Conservation (phyloP, 2,888 invertebrate species). For the Drosophila birchii region DNA sequence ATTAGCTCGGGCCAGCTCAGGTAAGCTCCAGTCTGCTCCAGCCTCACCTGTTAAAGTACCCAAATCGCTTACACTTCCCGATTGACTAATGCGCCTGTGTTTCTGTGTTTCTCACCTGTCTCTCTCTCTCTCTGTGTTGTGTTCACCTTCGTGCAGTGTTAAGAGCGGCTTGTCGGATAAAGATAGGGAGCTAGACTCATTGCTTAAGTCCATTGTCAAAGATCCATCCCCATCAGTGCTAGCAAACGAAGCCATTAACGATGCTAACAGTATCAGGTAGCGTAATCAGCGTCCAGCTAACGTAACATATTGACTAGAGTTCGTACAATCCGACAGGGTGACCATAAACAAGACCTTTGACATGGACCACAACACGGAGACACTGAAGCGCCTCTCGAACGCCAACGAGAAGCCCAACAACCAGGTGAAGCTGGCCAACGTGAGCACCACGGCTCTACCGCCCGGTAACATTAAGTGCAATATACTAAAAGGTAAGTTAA, state of each 20-base stretch:
- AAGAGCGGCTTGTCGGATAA: slow-evolving; percentile 86
- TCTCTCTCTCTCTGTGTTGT: slow-evolving; percentile 55
- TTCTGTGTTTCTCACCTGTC: slow-evolving; percentile 64
- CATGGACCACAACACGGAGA: slow-evolving; percentile 87
- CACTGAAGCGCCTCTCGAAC: slow-evolving; percentile 88
- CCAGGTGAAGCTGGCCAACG: slow-evolving; percentile 88
- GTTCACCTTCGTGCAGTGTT: slow-evolving; percentile 81
- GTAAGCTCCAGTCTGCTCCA: slow-evolving; percentile 67
- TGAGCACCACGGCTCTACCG: slow-evolving; percentile 89
- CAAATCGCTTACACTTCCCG: slow-evolving; percentile 18
- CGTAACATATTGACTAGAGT: slow-evolving; percentile 18
- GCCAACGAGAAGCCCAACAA: slow-evolving; percentile 89
- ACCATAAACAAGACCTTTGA: slow-evolving; percentile 85
- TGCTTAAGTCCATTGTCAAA: slow-evolving; percentile 91
- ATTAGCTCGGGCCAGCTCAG: slow-evolving; percentile 84
- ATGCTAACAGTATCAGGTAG: slow-evolving; percentile 86
- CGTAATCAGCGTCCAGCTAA: slow-evolving; percentile 52
- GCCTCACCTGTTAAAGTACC: slow-evolving; percentile 12
- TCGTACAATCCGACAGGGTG: slow-evolving; percentile 76
- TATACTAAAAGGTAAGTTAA: slow-evolving; percentile 92
- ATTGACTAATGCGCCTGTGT: slow-evolving; percentile 64
- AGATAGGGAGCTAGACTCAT: slow-evolving; percentile 89
- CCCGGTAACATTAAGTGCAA: slow-evolving; percentile 97
- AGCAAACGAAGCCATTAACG: slow-evolving; percentile 87
- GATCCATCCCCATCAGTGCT: slow-evolving; percentile 87